Base-by-base conservation (phyloP, 2,888 invertebrate genomes). In the Pycnomerus fuliginosus region DNA sequence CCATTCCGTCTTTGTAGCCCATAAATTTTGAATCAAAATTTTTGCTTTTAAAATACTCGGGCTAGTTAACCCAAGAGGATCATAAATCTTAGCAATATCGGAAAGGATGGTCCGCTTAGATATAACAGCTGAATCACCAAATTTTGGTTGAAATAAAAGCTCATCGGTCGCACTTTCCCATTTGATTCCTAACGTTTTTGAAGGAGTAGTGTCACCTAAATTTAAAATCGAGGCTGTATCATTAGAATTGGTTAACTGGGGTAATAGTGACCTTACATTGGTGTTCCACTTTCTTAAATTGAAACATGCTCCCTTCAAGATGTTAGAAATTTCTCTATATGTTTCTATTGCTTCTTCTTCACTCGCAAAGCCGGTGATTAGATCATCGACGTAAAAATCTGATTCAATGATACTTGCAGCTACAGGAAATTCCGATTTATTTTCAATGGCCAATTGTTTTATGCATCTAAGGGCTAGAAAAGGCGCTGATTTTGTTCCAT, bases 311-410 rank as follows among this genome's bases (percentile, higher is more conserved):
- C 10, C 8, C 10, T 27, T 27, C 10, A 27, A 27, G 11, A 27
- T 27, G 4, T 5, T 4, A n/a, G 27, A 4, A n/a, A 27, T 4
- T 27, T 27, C 8, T 27, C 11, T 5, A 27, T 10, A 20, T 4
- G 20, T 20, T 5, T 4, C 4, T 25, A 28, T 27, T 5, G 37
- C 28, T 5, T 35, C 32, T 23, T 48, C 39, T 17, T 45, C 5
- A 7, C 33, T 28, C 14, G 34, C 28, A 7, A 37, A n/a, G 1
- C 53, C 53, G 8, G 30, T 13, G 10, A 20, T 14, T 14, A 34
- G 15, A 23, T 34, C 34, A 14, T 34, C 34, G 4, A 57, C 48
- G 27, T 58, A 61, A 14, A 60, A 53, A 22, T 53, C 53, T 13
- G 39, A 34, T 1, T 17, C 4, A 4, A 49, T 16, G 13, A 53